Conservation (phyloP, 2,888 invertebrate genomes). For the Dyspetes luteomarginatus region DNA sequence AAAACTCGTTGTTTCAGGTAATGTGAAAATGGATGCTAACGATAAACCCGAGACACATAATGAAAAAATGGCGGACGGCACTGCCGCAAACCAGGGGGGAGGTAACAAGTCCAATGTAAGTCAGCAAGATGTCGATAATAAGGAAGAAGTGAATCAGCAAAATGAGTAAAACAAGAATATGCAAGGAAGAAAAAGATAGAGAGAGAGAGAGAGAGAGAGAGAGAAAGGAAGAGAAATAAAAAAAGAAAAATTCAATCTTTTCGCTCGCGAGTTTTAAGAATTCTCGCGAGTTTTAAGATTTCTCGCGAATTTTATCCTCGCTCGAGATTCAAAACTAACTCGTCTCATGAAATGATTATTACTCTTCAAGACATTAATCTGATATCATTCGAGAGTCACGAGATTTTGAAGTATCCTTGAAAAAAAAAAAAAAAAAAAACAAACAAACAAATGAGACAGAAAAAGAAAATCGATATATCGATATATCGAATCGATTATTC, state of each 20-base stretch:
- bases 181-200: conserved; percentile 14
- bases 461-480: no score
- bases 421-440: no score
- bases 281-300: neutral
- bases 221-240: conserved; percentile 33
- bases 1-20: conserved; percentile 74
- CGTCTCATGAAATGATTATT: no score
- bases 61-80: conserved; percentile 80
- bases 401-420: no score
- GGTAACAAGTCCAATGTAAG: conserved; percentile 78
- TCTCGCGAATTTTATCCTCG: no score
- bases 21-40: conserved; percentile 81
- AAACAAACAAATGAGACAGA: no score
- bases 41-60: conserved; percentile 81
- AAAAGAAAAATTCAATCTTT: conserved; percentile 51
- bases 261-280: conserved; percentile 21
- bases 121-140: conserved; percentile 80
- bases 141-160: conserved; percentile 82
- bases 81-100: conserved; percentile 76
- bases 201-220: conserved; percentile 37
- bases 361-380: no score
- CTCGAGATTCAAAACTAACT: neutral
- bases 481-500: no score
- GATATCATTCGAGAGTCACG: no score
- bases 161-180: conserved; percentile 76